These are phyloP conservation scores for Argyrosomus regius DNA, from an alignment of 2,797 vertebrate species.

Conservation along the genomic window DNA sequence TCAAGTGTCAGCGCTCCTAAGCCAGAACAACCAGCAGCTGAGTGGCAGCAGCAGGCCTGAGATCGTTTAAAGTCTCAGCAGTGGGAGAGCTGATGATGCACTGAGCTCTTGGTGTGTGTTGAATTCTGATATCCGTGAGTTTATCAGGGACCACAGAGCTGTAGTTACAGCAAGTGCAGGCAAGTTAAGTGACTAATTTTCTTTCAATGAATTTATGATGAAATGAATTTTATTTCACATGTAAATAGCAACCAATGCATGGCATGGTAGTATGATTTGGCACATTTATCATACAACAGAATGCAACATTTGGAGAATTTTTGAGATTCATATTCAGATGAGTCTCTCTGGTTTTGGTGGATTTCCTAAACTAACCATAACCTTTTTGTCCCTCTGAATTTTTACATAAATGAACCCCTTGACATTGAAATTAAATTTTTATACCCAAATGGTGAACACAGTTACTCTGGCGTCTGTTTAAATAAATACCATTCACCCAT, in stretches of 20 bases:
- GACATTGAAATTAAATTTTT: not conserved
- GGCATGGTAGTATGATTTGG: too few relatives aligned
- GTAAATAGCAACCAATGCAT: too few relatives aligned
- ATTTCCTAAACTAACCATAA: too few relatives aligned
- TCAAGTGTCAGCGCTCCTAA: slow-evolving; percentile 32
- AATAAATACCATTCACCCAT: not conserved
- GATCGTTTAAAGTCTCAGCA: slow-evolving; percentile 24
- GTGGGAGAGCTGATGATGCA: slow-evolving; percentile 17
- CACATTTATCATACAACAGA: too few relatives aligned
- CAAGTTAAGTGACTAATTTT: not conserved
- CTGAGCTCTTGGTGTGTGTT: not conserved
- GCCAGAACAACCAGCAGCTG: slow-evolving; percentile 33
- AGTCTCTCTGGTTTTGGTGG: not conserved
- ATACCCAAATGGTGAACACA: not conserved
- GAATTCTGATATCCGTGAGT: not conserved
- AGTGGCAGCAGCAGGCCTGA: slow-evolving; percentile 23
- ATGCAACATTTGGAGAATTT: not conserved
- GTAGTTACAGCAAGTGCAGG: not conserved
- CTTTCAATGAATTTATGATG: not conserved
- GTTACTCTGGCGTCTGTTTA: not conserved
- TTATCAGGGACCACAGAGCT: not conserved
- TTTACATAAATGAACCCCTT: not conserved
- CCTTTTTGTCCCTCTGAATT: not conserved
- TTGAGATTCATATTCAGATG: not conserved
- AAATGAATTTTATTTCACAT: too few relatives aligned